Evolutionary conservation across 2,797 vertebrate genomes (phyloP).

Genomic region (Borostomias antarcticus): DNA sequence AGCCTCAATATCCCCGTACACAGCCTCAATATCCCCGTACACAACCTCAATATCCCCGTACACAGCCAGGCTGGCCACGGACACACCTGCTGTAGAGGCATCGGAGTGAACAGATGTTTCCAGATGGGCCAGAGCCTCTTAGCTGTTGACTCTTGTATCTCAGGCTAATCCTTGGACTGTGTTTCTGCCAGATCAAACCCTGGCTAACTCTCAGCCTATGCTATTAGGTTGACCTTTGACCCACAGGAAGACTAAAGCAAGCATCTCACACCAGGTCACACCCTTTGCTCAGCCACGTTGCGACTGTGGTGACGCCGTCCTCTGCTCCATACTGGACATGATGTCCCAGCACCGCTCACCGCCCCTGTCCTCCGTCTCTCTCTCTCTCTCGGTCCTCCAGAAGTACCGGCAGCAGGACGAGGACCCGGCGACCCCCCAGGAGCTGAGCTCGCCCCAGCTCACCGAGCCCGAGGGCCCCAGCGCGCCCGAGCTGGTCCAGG

Average conservation of each 20-base stretch:
- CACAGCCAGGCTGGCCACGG: too few relatives aligned
- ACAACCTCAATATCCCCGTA: too few relatives aligned
- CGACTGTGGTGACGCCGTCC: too few relatives aligned
- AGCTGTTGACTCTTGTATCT: too few relatives aligned
- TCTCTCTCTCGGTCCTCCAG: constrained; percentile 58
- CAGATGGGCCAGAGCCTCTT: too few relatives aligned
- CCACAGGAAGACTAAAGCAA: background rate
- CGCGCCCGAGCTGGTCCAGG: constrained; percentile 91
- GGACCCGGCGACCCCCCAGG: constrained; percentile 84
- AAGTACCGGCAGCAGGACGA: constrained; percentile 94
- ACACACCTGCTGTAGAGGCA: too few relatives aligned
- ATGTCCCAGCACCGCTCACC: background rate
- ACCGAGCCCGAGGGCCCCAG: constrained; percentile 79
- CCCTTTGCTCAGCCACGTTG: too few relatives aligned
- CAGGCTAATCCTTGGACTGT: background rate
- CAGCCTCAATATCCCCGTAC: too few relatives aligned
- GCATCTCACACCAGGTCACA: too few relatives aligned
- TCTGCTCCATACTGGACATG: background rate
- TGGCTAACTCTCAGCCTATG: background rate
- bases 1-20: too few relatives aligned
- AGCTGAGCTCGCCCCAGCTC: constrained; percentile 86
- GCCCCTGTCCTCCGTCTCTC: background rate
- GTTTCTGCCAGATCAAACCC: too few relatives aligned
- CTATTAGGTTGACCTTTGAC: background rate
- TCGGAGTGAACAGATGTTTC: too few relatives aligned